phyloP scores from a whole-genome alignment of 2,797 vertebrate genomes.

The Mastacembelus armatus region DNA sequence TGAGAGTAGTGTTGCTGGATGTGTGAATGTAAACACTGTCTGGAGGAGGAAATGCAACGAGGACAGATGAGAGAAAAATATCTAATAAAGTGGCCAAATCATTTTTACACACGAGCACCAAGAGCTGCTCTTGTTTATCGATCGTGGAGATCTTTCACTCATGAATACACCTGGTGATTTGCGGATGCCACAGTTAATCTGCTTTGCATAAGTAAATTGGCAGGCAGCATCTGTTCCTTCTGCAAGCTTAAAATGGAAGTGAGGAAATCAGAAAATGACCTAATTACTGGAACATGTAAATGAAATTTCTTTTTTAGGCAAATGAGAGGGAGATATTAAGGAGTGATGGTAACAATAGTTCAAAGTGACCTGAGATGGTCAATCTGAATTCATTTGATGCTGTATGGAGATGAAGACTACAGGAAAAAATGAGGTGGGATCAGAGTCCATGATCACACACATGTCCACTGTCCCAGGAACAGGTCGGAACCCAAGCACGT shows the following conservation, averaged over 20 bases:
- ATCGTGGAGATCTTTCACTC: constrained; percentile 54
- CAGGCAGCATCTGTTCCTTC: constrained; percentile 56
- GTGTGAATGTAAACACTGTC: constrained; percentile 53
- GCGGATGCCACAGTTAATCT: constrained; percentile 71
- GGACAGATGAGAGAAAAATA: constrained; percentile 23
- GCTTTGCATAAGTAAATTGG: constrained; percentile 73
- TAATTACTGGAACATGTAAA: constrained; percentile 32
- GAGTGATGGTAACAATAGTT: not conserved
- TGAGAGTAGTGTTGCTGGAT: constrained; percentile 27
- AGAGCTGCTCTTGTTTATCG: constrained; percentile 38
- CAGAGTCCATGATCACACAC: constrained; percentile 17
- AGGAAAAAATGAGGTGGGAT: constrained; percentile 16
- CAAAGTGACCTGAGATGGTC: constrained; percentile 5
- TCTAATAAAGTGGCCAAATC: constrained; percentile 20
- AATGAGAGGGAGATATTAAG: constrained; percentile 10
- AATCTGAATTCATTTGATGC: constrained; percentile 13
- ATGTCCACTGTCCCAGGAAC: not conserved
- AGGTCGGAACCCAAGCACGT: constrained; percentile 26
- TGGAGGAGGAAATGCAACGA: constrained; percentile 25
- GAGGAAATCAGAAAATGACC: constrained; percentile 53
- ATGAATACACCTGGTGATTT: constrained; percentile 63
- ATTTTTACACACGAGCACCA: constrained; percentile 22
- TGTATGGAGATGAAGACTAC: constrained; percentile 33
- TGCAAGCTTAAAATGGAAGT: constrained; percentile 45
- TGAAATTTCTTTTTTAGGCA: constrained; percentile 16